These are phyloP conservation scores for Chelmon rostratus DNA, from an alignment of 2,797 vertebrate genomes.

Conservation along the genomic window DNA sequence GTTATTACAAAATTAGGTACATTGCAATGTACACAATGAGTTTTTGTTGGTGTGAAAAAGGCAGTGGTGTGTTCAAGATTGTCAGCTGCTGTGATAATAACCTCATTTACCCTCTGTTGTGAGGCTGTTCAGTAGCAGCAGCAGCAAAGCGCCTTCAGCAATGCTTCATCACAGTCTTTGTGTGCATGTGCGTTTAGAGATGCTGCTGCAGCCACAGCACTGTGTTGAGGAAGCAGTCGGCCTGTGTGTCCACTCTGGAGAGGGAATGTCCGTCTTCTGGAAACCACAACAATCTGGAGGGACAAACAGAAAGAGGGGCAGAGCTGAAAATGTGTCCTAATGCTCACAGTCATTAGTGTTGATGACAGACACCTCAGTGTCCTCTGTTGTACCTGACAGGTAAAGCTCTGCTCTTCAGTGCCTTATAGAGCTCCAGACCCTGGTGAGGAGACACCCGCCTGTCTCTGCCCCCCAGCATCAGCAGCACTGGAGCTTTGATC, in stretches of 20 bases:
- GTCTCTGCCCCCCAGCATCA: constrained; percentile 89
- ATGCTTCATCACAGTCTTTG: neutral
- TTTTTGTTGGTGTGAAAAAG: constrained; percentile 25
- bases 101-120: neutral
- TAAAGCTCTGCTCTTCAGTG: constrained; percentile 85
- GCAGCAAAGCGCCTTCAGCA: neutral
- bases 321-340: neutral
- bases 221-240: constrained; percentile 86
- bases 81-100: neutral
- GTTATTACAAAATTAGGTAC: constrained; percentile 11
- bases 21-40: neutral
- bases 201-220: constrained; percentile 86
- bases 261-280: constrained; percentile 88
- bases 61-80: constrained; percentile 4
- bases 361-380: neutral
- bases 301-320: constrained; percentile 10
- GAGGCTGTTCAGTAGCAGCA: neutral
- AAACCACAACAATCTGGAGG: constrained; percentile 88
- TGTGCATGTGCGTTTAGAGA: constrained; percentile 65
- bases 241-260: constrained; percentile 84
- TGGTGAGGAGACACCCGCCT: constrained; percentile 88
- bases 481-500: constrained; percentile 86
- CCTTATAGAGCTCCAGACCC: constrained; percentile 88
- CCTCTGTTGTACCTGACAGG: constrained; percentile 78
- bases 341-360: neutral